Evolutionary conservation across 2,797 vertebrate species (phyloP), one percentile per base, ranked within the genome.

Genomic region (Gambelia wislizenii): DNA sequence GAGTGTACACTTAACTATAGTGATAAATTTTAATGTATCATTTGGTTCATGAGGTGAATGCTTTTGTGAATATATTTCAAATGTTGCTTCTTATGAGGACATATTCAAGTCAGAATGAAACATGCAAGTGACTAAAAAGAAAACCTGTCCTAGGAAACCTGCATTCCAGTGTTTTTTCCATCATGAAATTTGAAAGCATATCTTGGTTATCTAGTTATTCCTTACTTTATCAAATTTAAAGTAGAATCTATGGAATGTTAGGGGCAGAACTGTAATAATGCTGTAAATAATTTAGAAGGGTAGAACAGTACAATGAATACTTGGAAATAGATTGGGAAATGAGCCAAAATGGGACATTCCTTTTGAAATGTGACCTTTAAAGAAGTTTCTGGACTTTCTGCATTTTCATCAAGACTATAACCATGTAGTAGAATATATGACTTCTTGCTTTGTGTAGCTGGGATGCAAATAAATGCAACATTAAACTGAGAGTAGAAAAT

Each of bases 241-340:
- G 47, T 36, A 74, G 27, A 70, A 33, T 44, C 12, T 54, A 6
- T 70, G 56, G 64, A 87, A 56, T 56, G 36, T 64, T 87, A 54
- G 49, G 47, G 9, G 9, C 16, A 59, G 25, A 30, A 47, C 18
- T 74, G 8, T 59, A 81, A 72, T 33, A 44, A 39, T 59, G 27
- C 44, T 69, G 30, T 72, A 44, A 81, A 9, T 67, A 33, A 47
- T 1, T 3, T 33, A 85, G 54, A 76, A 27, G 59, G 7, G 39
- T 33, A 1, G 14, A 8, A 75, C 27, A 20, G 14, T 76, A 44
- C 33, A 85, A 84, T 74, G 47, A 61, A 16, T 79, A 61, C 7
- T 87, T 54, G 3, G 76, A 61, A 87, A n/a, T 16, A 82, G n/a
- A 27, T 82, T 82, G 39, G 54, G 39, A 87, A 87, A 82, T 74